Evolutionary conservation across 1,140 invertebrate species (phyloP).

Genomic region (Maniola jurtina): DNA sequence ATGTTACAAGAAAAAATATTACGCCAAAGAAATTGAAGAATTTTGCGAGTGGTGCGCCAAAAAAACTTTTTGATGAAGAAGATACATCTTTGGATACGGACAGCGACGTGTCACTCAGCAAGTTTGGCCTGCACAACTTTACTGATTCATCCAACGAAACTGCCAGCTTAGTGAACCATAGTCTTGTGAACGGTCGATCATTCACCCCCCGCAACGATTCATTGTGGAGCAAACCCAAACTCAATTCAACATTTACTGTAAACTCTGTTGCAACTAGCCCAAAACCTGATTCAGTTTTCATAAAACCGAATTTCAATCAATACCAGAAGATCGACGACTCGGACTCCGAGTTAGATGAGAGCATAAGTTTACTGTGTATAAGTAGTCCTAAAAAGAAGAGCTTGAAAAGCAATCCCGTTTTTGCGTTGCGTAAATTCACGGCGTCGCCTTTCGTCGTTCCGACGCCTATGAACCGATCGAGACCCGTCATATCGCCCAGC

Average conservation of each 20-base stretch:
- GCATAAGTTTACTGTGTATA: conserved; percentile 70
- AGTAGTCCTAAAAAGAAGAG: conserved; percentile 62
- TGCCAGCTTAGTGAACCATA: conserved; percentile 46
- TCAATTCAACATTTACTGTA: conserved; percentile 66
- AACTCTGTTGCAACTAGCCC: conserved; percentile 51
- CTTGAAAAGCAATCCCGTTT: conserved; percentile 57
- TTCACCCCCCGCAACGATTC: conserved; percentile 60
- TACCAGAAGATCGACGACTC: conserved; percentile 70
- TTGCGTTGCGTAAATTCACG: conserved; percentile 68
- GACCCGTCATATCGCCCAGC: conserved; percentile 73
- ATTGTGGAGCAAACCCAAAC: conserved; percentile 62
- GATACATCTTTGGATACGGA: conserved; percentile 58
- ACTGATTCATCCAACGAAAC: conserved; percentile 66
- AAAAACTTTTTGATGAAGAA: conserved; percentile 50
- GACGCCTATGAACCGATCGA: conserved; percentile 46
- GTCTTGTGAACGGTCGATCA: conserved; percentile 54
- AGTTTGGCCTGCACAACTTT: conserved; percentile 66
- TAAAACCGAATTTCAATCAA: conserved; percentile 66
- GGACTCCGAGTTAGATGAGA: conserved; percentile 73
- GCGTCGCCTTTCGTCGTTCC: conserved; percentile 71
- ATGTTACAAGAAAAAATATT: conserved; percentile 33
- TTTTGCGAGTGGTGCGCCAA: conserved; percentile 41
- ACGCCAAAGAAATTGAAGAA: conserved; percentile 59
- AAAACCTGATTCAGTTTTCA: conserved; percentile 57
- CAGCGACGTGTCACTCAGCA: conserved; percentile 68